Evolutionary conservation across 2,888 invertebrate genomes (phyloP).

Genomic region (Notodonta ziczac): DNA sequence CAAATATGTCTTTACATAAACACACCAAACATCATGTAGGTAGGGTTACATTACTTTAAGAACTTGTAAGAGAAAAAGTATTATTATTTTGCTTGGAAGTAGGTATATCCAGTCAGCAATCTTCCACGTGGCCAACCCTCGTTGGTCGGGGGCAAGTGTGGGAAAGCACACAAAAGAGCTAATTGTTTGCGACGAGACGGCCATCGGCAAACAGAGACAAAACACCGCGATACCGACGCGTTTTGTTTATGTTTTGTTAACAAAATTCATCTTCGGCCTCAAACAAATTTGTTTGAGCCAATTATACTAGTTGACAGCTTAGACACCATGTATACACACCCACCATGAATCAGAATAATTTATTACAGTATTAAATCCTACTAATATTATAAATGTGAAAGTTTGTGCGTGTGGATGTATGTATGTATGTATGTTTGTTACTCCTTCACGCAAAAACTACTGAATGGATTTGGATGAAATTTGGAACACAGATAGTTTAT

Average conservation of each 20-base stretch:
- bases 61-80: too few species aligned
- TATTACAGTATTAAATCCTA: not conserved
- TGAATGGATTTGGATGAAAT: too few species aligned
- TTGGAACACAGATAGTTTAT: too few species aligned
- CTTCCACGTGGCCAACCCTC: constrained; percentile 41
- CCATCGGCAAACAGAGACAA: constrained; percentile 59
- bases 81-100: too few species aligned
- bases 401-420: too few species aligned
- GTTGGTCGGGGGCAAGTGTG: constrained; percentile 55
- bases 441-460: too few species aligned
- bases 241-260: constrained; percentile 59
- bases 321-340: not conserved
- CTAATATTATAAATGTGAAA: too few species aligned
- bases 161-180: constrained; percentile 66
- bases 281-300: constrained; percentile 23
- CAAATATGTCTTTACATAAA: too few species aligned
- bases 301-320: constrained; percentile 26
- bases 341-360: not conserved
- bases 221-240: constrained; percentile 42
- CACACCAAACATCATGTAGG: too few species aligned
- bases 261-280: constrained; percentile 41
- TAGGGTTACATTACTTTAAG: too few species aligned
- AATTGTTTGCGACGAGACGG: constrained; percentile 65
- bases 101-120: constrained; percentile 30
- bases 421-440: too few species aligned